A percentile compares a stretch with the other conserved stretches of the same genome.
phyloP scores from a whole-genome alignment of 2,113 vertebrate genomes.

The Paradoxurus hermaphroditus region DNA sequence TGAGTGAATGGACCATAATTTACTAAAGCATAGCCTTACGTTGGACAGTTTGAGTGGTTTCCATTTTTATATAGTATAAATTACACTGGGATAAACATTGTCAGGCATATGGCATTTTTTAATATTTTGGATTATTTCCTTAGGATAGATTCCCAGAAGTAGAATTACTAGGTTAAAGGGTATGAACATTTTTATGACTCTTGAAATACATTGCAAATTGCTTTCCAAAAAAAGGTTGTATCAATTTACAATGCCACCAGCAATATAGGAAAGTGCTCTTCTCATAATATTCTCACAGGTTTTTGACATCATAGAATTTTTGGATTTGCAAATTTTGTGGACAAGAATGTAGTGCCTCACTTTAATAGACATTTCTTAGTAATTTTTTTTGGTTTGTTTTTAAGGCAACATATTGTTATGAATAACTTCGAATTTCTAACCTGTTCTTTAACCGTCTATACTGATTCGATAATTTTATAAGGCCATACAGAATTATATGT shows the following conservation, averaged over 20 bases:
- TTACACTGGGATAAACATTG: constrained; percentile 63
- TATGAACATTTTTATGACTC: constrained; percentile 63
- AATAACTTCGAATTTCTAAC: background rate
- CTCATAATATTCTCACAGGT: constrained; percentile 21
- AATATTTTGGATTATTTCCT: constrained; percentile 73
- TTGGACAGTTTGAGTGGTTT: constrained; percentile 58
- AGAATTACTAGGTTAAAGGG: constrained; percentile 70
- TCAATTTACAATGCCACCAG: constrained; percentile 50
- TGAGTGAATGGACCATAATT: constrained; percentile 53
- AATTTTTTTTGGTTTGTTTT: background rate
- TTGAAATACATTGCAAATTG: constrained; percentile 62
- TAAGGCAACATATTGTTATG: background rate
- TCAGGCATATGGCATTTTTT: constrained; percentile 62
- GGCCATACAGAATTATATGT: background rate
- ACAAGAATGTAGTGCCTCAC: background rate
- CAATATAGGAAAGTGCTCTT: constrained; percentile 39
- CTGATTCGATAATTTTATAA: constrained; percentile 9
- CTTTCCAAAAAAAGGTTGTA: constrained; percentile 63
- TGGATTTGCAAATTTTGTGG: constrained; percentile 48
- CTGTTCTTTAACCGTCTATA: background rate
- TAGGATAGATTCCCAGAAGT: constrained; percentile 71
- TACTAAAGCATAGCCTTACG: constrained; percentile 40
- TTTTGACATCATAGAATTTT: constrained; percentile 24
- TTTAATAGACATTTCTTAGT: background rate
- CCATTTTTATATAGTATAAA: constrained; percentile 64